Evolutionary conservation across 1,140 invertebrate genomes (phyloP).

Genomic region (Eriosoma lanigerum): DNA sequence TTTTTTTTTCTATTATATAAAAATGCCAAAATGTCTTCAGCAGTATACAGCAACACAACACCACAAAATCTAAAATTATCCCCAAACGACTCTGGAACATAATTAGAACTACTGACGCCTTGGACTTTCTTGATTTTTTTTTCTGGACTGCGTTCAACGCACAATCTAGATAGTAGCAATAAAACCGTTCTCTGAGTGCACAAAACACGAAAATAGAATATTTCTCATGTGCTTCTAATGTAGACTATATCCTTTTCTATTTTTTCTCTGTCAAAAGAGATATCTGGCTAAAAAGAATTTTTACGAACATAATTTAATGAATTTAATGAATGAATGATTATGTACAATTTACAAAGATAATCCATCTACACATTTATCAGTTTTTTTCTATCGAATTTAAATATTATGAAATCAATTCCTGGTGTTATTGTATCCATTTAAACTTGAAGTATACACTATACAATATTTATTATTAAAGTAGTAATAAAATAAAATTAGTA

Average conservation of each 20-base stretch:
- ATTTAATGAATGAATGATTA: too few species aligned
- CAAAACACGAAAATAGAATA: constrained; percentile 35
- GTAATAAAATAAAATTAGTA: too few species aligned
- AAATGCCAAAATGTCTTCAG: constrained; percentile 20
- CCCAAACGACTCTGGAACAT: background rate
- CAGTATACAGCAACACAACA: background rate
- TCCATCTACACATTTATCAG: too few species aligned
- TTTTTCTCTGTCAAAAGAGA: too few species aligned
- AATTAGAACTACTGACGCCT: constrained; percentile 8
- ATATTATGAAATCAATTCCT: too few species aligned
- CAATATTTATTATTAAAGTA: too few species aligned
- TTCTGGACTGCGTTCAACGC: constrained; percentile 15
- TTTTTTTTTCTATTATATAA: background rate
- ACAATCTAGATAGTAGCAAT: constrained; percentile 4
- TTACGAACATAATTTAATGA: too few species aligned
- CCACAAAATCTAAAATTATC: constrained; percentile 34
- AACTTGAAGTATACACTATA: too few species aligned
- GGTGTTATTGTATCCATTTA: too few species aligned
- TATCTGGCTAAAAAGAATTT: too few species aligned
- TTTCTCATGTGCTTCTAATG: constrained; percentile 1
- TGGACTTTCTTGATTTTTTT: background rate
- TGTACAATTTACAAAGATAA: too few species aligned
- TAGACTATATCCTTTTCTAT: background rate
- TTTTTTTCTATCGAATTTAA: too few species aligned
- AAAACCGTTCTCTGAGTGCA: constrained; percentile 28